phyloP scores from a whole-genome alignment of 2,113 vertebrate species.

The Thalassoma bifasciatum region DNA sequence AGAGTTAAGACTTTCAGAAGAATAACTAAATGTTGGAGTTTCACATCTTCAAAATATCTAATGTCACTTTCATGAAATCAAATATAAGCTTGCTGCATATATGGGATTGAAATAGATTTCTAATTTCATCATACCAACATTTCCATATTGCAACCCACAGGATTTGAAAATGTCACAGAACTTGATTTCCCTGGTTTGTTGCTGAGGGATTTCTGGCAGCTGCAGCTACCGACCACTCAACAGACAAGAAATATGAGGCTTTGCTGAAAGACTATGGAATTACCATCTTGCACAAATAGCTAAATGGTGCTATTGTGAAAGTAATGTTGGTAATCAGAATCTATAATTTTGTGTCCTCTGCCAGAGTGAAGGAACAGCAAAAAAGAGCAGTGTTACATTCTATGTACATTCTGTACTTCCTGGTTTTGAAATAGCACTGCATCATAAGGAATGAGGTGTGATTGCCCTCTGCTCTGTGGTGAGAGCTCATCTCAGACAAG shows the following conservation, averaged over 20 bases:
- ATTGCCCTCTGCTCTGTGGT: slow-evolving; percentile 48
- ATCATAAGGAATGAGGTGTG: slow-evolving; percentile 62
- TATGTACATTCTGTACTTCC: slow-evolving; percentile 34
- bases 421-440: slow-evolving; percentile 57
- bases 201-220: slow-evolving; percentile 14
- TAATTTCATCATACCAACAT: not conserved
- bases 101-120: too few relatives aligned
- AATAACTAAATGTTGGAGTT: not conserved
- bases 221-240: slow-evolving; percentile 15
- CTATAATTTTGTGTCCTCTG: not conserved
- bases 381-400: slow-evolving; percentile 31
- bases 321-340: slow-evolving; percentile 8
- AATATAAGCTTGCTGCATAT: not conserved
- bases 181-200: not conserved
- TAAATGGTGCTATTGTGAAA: slow-evolving; percentile 19
- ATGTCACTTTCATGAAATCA: not conserved
- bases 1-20: not conserved
- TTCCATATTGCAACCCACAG: not conserved
- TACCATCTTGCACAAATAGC: slow-evolving; percentile 30
- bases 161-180: not conserved
- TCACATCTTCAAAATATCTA: not conserved
- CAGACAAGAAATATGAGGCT: slow-evolving; percentile 26
- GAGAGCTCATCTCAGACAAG: slow-evolving; percentile 67
- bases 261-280: slow-evolving; percentile 6
- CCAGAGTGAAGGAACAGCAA: slow-evolving; percentile 18